Conservation (phyloP, 2,888 invertebrate species). For the Epicampocera succincta region DNA sequence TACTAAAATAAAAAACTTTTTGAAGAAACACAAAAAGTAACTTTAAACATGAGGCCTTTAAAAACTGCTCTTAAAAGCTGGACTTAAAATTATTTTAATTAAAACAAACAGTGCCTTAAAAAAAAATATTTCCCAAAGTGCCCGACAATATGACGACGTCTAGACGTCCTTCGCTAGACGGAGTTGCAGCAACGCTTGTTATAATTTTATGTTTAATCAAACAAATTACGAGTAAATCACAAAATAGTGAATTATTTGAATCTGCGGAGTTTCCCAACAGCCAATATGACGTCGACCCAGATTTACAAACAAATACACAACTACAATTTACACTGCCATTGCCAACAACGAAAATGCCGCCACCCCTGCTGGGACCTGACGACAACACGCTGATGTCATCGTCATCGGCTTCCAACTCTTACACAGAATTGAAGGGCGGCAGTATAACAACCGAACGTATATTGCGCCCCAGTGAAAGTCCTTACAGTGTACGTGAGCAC, state of each 20-base stretch:
- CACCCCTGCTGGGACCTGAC: conserved; percentile 27
- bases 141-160: conserved; percentile 63
- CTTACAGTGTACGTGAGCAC: conserved; percentile 90
- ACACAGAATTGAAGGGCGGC: conserved; percentile 79
- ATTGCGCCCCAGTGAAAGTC: conserved; percentile 83
- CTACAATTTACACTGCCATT: conserved; percentile 71
- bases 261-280: conserved; percentile 69
- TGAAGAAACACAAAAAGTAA: conserved; percentile 18
- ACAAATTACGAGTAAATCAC: conserved; percentile 53
- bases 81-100: conserved; percentile 35
- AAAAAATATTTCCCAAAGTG: conserved; percentile 27
- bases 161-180: conserved; percentile 48
- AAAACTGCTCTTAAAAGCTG: conserved; percentile 46
- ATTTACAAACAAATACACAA: conserved; percentile 57
- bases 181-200: conserved; percentile 29
- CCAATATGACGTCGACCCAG: conserved; percentile 69
- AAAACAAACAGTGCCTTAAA: conserved; percentile 44
- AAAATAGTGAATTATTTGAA: conserved; percentile 64
- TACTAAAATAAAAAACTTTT: conserved; percentile 7
- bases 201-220: conserved; percentile 41
- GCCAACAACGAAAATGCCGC: conserved; percentile 69
- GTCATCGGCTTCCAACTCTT: conserved; percentile 73
- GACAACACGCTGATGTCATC: conserved; percentile 72
- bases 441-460: conserved; percentile 79
- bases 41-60: conserved; percentile 60